Base-by-base conservation (phyloP, 2,797 vertebrate species). In the Semotilus atromaculatus region DNA sequence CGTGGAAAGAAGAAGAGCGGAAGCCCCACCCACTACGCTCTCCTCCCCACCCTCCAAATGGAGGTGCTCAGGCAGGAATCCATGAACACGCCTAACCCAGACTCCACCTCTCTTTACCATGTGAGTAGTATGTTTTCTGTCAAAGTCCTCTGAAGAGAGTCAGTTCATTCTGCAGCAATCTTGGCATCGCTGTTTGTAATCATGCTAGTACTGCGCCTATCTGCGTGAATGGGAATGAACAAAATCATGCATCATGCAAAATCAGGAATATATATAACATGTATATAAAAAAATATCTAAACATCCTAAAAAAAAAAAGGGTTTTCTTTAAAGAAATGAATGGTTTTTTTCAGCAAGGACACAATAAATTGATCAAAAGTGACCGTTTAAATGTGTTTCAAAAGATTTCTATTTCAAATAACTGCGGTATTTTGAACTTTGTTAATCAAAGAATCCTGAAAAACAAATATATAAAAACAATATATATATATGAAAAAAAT, bases 21-120 rank as follows among this genome's bases (percentile, higher is more conserved):
- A 88, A 99, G 98, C 91, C 98, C 98, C 85, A 97, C 96, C 92
- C 97, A 98, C 94, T 99, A 99, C 77, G 95, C 97, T 0, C 93
- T 99, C 38, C 95, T 97, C 81, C 94, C 97, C 67, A 96, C 96
- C 92, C 94, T 96, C 90, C 97, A 98, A 92, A 98, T 98, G 94
- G 97, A 99, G 62, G 97, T 96, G 11, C 36, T 96, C 86, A 94
- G 96, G 68, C 96, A 97, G 91, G 96, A 97, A 53, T 95, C 95
- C 84, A 94, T 96, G 88, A 90, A 88, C 80, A 91, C 94, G 1
- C 94, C 94, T 2, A 94, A 92, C 21, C 91, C 91, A 79, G 95
- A 95, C 70, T 91, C 94, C 21, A 89, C 94, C 86, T 93, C 95
- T 45, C 91, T 94, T 71, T 95, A 96, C 85, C 95, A 95, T 1